phyloP scores from a whole-genome alignment of 1,140 invertebrate species.

The Drosophila chauvacae region DNA sequence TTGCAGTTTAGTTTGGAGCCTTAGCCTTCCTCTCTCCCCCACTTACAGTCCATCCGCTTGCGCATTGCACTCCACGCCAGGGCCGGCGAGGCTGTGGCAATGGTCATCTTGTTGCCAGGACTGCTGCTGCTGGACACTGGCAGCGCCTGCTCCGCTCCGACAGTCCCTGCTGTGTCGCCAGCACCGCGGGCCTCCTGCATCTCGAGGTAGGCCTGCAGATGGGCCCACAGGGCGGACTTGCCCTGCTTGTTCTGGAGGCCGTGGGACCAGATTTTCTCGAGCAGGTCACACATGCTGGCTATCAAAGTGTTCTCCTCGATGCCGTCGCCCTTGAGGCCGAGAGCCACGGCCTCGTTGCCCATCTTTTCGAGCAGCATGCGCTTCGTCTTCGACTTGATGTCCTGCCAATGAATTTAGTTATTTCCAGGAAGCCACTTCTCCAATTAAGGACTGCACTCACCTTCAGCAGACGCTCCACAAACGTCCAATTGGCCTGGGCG shows the following conservation, averaged over 20 bases:
- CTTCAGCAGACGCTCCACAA: constrained; percentile 98
- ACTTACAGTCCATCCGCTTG: constrained; percentile 93
- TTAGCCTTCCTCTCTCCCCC: too few species aligned
- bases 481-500: constrained; percentile 99
- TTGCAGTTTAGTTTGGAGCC: neutral
- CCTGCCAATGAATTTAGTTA: constrained; percentile 85
- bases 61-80: constrained; percentile 95
- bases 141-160: constrained; percentile 86
- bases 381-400: constrained; percentile 97
- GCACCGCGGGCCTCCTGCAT: constrained; percentile 89
- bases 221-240: constrained; percentile 97
- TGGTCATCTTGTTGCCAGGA: constrained; percentile 65
- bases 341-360: constrained; percentile 92
- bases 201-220: constrained; percentile 95
- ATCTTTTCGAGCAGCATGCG: constrained; percentile 99
- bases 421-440: neutral
- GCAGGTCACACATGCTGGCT: constrained; percentile 97
- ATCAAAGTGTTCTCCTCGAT: constrained; percentile 99
- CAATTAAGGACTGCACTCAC: constrained; percentile 85
- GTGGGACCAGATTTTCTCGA: constrained; percentile 99
- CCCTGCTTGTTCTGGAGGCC: constrained; percentile 98
- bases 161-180: constrained; percentile 47
- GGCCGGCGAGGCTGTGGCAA: constrained; percentile 87
- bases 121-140: constrained; percentile 57
- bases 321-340: constrained; percentile 90